Evolutionary conservation across 2,888 invertebrate genomes (phyloP), one percentile per base, ranked within the genome.

Genomic region (Drosophila kanekoi): DNA sequence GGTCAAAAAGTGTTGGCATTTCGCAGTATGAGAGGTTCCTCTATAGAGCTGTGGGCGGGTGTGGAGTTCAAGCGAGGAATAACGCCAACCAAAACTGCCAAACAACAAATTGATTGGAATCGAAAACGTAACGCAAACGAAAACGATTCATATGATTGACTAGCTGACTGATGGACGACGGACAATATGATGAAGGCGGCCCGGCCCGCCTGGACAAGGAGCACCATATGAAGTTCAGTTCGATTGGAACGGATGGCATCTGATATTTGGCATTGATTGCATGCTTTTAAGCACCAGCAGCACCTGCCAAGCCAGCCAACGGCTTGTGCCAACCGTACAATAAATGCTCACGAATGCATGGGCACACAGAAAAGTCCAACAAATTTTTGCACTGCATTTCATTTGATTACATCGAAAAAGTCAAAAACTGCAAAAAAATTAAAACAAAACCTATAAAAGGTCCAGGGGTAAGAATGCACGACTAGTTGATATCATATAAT

Each of bases 21-120:
- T 59, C n/a, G 14, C 28, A 43, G 28, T n/a, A 23, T 6, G 43
- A 43, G 23, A 9, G 9, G 20, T 11, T n/a, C 6, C 8, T 33
- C 11, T 13, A 18, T 41, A 11, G 1, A 20, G 44, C 8, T 28
- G 41, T 14, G 23, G 14, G 6, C 1, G 40, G 47, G 47, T 54
- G 14, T 57, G 47, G 33, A 40, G 20, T 20, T 20, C 20, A 5
- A 38, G 16, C 54, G 59, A 8, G 23, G 54, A 52, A 58, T 62
- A 62, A 58, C 60, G 61, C 37, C 81, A 77, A 71, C 74, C 81
- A 83, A 84, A 84, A 84, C 79, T 83, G 81, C 81, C 83, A 84
- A 84, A 86, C 83, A 84, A 86, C 83, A 86, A 84, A 84, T 84
- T 84, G 83, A 86, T 84, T 86, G 83, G 83, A 84, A 84, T 86